Conservation (phyloP, 2,797 vertebrate species). For the Hozukius guyotensis region DNA sequence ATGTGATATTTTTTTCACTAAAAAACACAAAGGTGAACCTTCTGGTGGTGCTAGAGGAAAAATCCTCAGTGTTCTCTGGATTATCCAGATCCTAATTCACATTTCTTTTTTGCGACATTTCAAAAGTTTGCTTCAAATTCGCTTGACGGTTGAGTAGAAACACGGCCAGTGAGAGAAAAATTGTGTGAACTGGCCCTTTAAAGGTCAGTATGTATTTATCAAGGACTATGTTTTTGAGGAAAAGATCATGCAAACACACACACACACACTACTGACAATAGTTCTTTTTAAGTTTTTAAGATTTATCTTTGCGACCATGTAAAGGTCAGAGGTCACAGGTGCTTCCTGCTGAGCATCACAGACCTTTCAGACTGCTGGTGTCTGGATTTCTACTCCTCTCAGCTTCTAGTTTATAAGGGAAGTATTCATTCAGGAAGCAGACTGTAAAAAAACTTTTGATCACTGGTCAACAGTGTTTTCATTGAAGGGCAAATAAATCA, state of each 20-base stretch:
- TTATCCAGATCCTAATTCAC: not conserved
- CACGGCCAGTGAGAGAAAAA: too few species aligned
- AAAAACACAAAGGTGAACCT: not conserved
- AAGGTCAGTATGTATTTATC: not conserved
- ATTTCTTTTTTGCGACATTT: too few species aligned
- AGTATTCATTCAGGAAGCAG: constrained; percentile 48
- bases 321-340: constrained; percentile 58
- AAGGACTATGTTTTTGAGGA: not conserved
- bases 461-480: constrained; percentile 17
- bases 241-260: not conserved
- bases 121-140: too few species aligned
- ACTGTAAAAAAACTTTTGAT: constrained; percentile 29
- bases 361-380: constrained; percentile 37
- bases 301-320: constrained; percentile 29
- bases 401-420: constrained; percentile 34
- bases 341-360: constrained; percentile 59
- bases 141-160: too few species aligned
- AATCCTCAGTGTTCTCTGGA: not conserved
- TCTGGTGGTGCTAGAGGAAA: not conserved
- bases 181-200: not conserved
- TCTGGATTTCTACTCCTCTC: constrained; percentile 67
- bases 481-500: constrained; percentile 16
- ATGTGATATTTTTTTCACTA: not conserved
- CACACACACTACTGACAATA: not conserved
- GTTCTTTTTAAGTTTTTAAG: not conserved